Base-by-base conservation (phyloP, 2,113 vertebrate species). In the Carassius carassius region DNA sequence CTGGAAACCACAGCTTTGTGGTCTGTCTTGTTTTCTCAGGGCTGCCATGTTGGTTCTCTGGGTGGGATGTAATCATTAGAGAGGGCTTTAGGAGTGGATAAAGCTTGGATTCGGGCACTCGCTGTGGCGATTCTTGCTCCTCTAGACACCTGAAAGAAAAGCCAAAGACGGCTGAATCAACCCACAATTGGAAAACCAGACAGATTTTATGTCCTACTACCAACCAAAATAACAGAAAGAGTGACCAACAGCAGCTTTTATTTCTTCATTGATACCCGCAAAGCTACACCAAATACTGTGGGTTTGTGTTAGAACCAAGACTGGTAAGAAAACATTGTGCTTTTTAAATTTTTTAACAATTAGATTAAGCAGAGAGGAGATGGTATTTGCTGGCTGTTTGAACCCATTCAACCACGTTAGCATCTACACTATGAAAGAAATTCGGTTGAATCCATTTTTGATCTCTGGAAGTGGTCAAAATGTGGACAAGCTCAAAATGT, bases 71-170 rank as follows among this genome's bases (percentile, higher is more conserved):
- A 92, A 82, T 90, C 89, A 12, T 84, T 13, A 25, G 83, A 62
- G 0, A 93, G 89, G 5, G 56, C 79, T 84, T 92, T 94, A 0
- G 93, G 90, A 5, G 44, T 35, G 17, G 93, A 90, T 25, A 95
- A 88, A 51, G 21, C 80, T 77, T 86, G 73, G 17, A 91, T 63
- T 0, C 86, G 92, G 78, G 80, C 2, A 0, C 89, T 91, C 0
- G 74, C 90, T 3, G 70, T 81, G 80, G 92, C 88, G 72, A 54
- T 88, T 60, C 29, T 87, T 0, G 92, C 91, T 35, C 80, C 87
- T 79, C 49, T 85, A 0, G 93, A 92, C 29, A 95, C 92, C 93
- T 94, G 91, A n/a, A 32, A 49, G 25, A 8, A 11, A 60, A 75
- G 5, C 63, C 23, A 70, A 29, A 60, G 1, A 60, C 1, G 25